These are phyloP conservation scores for Desmophyllum pertusum DNA, from an alignment of 92 coral and sea anemone species.

Conservation along the genomic window DNA sequence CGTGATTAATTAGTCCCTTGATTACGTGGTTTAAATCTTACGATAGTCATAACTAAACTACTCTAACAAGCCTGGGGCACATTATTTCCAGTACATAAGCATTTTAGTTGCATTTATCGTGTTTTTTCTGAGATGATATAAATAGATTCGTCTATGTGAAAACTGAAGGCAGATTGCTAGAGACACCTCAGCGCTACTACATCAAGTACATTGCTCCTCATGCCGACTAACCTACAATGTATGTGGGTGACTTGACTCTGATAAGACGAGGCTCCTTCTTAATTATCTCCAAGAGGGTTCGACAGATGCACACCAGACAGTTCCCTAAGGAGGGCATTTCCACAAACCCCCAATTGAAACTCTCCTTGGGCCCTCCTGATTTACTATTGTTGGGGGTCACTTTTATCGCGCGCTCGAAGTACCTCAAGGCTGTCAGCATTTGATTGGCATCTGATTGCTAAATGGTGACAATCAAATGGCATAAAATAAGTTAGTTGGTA, in stretches of 20 bases:
- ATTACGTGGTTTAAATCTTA: too few species aligned
- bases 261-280: constrained; percentile 77
- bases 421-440: constrained; percentile 85
- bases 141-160: not conserved
- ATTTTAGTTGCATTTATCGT: too few species aligned
- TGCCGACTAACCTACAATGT: constrained; percentile 72
- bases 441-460: constrained; percentile 94
- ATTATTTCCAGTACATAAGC: too few species aligned
- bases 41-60: too few species aligned
- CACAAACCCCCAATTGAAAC: constrained; percentile 85
- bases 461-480: not conserved
- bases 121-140: too few species aligned
- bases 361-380: constrained; percentile 44
- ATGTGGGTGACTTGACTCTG: constrained; percentile 79
- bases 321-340: constrained; percentile 80
- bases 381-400: constrained; percentile 34
- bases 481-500: not conserved
- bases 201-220: not conserved
- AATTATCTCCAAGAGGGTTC: constrained; percentile 64
- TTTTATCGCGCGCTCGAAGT: constrained; percentile 85
- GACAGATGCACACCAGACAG: constrained; percentile 79
- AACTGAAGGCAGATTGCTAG: not conserved
- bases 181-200: not conserved
- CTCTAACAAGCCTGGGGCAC: too few species aligned
- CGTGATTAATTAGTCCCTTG: too few species aligned